Percentiles rank a stretch among this genome's conserved stretches.
These are phyloP conservation scores for Steatornis caripensis DNA, from an alignment of 2,113 vertebrate genomes.

Conservation along the genomic window DNA sequence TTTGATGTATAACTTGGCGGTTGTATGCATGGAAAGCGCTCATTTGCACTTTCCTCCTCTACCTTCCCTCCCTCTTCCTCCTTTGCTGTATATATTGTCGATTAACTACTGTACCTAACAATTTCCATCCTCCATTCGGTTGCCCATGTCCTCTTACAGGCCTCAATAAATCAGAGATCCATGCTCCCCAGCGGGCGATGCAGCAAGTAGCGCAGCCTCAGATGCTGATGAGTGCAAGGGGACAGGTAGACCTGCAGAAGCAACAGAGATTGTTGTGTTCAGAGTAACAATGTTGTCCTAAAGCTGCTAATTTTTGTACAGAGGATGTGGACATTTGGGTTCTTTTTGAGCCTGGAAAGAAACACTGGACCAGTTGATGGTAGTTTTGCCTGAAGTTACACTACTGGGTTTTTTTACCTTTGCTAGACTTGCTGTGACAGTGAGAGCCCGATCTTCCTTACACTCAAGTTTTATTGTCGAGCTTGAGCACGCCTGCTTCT, in stretches of 20 bases:
- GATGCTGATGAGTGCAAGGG: neutral
- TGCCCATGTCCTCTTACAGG: neutral
- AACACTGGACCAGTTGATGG: slow-evolving; percentile 45
- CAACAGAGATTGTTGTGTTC: neutral
- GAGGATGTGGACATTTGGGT: slow-evolving; percentile 16
- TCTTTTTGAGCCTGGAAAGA: slow-evolving; percentile 1
- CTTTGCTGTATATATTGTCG: slow-evolving; percentile 35
- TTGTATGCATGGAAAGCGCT: neutral
- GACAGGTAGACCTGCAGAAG: slow-evolving; percentile 31
- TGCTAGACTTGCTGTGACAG: neutral
- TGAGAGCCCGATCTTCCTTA: neutral
- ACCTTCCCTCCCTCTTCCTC: neutral
- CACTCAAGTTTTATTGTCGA: neutral
- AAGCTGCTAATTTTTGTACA: slow-evolving; percentile 57
- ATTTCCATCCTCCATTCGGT: slow-evolving; percentile 18
- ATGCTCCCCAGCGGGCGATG: neutral
- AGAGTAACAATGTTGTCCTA: slow-evolving; percentile 44
- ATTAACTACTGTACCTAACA: slow-evolving; percentile 39
- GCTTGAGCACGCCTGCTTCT: neutral
- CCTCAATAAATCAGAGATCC: neutral
- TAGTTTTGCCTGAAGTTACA: neutral
- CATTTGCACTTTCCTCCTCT: neutral
- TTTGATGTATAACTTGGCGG: slow-evolving; percentile 26
- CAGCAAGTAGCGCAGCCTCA: neutral
- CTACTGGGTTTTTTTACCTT: neutral